Evolutionary conservation across 2,888 invertebrate species (phyloP).

Genomic region (Diadegma fenestrale): DNA sequence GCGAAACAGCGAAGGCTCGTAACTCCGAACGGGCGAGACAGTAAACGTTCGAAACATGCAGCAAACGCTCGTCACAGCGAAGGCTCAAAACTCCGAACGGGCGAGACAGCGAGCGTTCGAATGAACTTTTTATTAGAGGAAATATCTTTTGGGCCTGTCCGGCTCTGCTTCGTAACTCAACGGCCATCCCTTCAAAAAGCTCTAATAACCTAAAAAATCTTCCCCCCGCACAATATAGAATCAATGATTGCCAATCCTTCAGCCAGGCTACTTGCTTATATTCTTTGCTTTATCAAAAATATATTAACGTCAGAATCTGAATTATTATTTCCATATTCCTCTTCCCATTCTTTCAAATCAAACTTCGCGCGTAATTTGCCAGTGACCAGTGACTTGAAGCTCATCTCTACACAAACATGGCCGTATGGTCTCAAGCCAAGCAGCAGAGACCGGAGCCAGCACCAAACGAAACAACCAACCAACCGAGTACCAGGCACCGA

Average conservation of each 20-base stretch:
- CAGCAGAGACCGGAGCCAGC: background rate
- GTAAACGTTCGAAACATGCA: no score
- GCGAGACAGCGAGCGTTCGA: no score
- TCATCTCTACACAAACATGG: background rate
- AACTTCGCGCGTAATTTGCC: background rate
- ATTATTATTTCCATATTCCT: no score
- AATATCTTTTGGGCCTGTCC: slow-evolving; percentile 6
- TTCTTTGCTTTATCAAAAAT: background rate
- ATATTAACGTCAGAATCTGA: no score
- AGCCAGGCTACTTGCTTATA: background rate
- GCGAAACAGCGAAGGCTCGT: no score
- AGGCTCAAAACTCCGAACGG: no score
- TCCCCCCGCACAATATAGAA: slow-evolving; percentile 22
- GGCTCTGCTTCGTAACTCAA: background rate
- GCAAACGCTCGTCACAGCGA: no score
- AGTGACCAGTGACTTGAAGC: background rate
- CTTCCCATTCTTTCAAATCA: background rate
- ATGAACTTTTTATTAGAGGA: no score
- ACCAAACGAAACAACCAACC: no score
- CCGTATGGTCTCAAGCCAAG: background rate
- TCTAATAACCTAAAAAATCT: background rate
- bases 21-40: no score
- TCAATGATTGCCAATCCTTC: slow-evolving; percentile 6
- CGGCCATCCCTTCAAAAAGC: background rate
- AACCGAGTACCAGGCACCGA: no score